A percentile compares a stretch with the other conserved stretches of the same genome.
These are phyloP conservation scores for Beris morrisii DNA, from an alignment of 2,888 invertebrate species.

Conservation along the genomic window DNA sequence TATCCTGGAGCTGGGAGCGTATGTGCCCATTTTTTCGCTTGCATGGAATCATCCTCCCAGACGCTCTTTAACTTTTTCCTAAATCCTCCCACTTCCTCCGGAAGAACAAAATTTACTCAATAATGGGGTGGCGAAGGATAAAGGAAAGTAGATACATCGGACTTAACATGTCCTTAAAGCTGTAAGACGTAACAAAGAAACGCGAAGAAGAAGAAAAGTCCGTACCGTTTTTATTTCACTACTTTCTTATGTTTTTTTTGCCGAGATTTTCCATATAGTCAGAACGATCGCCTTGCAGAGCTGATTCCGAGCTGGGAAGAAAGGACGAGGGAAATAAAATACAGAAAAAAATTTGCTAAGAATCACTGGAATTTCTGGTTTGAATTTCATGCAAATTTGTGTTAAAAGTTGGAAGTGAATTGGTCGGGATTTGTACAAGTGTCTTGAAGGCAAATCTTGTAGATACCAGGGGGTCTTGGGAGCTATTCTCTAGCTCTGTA, in stretches of 20 bases:
- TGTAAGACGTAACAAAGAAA: conserved; percentile 9
- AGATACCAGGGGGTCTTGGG: too few relatives aligned
- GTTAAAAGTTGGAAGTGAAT: conserved; percentile 1
- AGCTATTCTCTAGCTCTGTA: too few relatives aligned
- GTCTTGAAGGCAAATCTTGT: too few relatives aligned
- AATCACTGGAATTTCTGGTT: conserved; percentile 12
- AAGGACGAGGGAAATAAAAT: background rate
- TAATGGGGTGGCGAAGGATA: background rate
- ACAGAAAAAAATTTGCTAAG: conserved; percentile 7
- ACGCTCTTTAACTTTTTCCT: too few relatives aligned
- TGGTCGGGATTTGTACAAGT: conserved; percentile 1
- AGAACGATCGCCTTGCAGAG: too few relatives aligned
- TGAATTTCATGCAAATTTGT: conserved; percentile 28
- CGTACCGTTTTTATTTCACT: too few relatives aligned
- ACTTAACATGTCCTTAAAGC: conserved; percentile 14
- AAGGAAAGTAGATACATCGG: conserved; percentile 11
- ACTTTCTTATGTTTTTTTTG: too few relatives aligned
- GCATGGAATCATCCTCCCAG: too few relatives aligned
- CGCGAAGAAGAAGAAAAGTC: background rate
- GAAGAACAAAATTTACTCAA: too few relatives aligned
- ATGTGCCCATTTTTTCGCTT: too few relatives aligned
- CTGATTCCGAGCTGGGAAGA: background rate
- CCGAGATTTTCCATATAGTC: too few relatives aligned
- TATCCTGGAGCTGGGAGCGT: background rate
- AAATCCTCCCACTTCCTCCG: too few relatives aligned